Evolutionary conservation across 2,797 vertebrate species (phyloP), one percentile per base, ranked within the genome.

Genomic region (Aldrovandia affinis): DNA sequence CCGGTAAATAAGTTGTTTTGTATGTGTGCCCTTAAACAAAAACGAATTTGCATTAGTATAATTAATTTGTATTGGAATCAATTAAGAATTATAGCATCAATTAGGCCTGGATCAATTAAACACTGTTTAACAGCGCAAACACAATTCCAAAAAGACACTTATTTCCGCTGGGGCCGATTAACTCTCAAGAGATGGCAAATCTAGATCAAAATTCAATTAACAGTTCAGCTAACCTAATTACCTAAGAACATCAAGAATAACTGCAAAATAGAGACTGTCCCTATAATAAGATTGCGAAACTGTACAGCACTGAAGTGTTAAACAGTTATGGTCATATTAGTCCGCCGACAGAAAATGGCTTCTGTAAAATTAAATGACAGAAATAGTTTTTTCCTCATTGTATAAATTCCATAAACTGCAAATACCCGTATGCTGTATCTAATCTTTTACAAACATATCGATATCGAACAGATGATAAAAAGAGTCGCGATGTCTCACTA

Each of bases 71-170:
- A 8, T 28, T 63, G 25, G 3, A 30, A 65, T 65, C 14, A 28
- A 65, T 65, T 28, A 14, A 30, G 28, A 65, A 63, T n/a, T n/a
- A 18, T 36, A 36, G 65, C n/a, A n/a, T n/a, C n/a, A n/a, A n/a
- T n/a, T n/a, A n/a, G 33, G 36, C 39, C 2, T 42, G 6, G 6
- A 68, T 68, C 12, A 42, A 75, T 75, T 30, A 65, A 65, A 65
- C n/a, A 65, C 25, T 65, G 65, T 36, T 73, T 75, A 75, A 75
- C 70, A 75, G 70, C 70, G 12, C 28, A 68, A 77, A 77, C 10
- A n/a, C 42, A 77, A 9, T 33, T 20, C 68, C 68, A 18, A 20
- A 30, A 10, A 14, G 47, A 50, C 47, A 30, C 28, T 20, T 14
- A 39, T 39, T 42, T 33, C 65, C 2, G 61, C 10, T 70, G 33